Conservation (phyloP, 2,888 invertebrate species). For the Tanytarsus gracilentus region DNA sequence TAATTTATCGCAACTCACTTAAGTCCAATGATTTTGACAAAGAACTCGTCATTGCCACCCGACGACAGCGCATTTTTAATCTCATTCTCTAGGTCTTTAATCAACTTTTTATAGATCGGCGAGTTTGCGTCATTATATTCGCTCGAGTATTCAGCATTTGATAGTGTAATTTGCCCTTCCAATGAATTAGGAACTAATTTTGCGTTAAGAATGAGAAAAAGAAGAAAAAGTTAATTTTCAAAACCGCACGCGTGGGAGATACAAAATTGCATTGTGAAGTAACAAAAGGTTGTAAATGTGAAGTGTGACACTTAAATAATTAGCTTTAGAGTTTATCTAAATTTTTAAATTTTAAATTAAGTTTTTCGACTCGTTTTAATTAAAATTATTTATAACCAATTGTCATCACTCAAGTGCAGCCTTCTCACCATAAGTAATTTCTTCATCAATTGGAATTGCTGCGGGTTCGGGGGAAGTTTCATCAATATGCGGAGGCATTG, state of each 20-base stretch:
- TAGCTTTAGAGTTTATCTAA: no score
- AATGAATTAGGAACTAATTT: slow-evolving; percentile 62
- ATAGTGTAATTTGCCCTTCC: slow-evolving; percentile 58
- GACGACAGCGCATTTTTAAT: slow-evolving; percentile 49
- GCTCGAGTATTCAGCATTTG: slow-evolving; percentile 54
- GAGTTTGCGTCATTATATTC: slow-evolving; percentile 54
- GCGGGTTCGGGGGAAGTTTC: neutral
- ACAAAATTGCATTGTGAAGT: no score
- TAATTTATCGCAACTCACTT: slow-evolving; percentile 44
- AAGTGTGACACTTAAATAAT: no score
- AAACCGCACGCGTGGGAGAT: no score
- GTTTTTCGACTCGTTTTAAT: no score
- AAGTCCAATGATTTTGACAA: slow-evolving; percentile 53
- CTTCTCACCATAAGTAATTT: slow-evolving; percentile 23
- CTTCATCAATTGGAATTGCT: neutral
- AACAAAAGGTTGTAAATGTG: no score
- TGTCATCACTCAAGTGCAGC: neutral
- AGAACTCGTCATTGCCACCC: slow-evolving; percentile 49
- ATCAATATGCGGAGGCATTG: slow-evolving; percentile 5
- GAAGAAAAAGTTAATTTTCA: slow-evolving; percentile 29
- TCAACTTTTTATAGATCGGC: slow-evolving; percentile 52
- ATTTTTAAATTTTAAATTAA: no score
- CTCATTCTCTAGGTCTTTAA: slow-evolving; percentile 50
- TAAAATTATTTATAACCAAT: no score
- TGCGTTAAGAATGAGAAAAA: slow-evolving; percentile 33